phyloP scores from a whole-genome alignment of 2,113 vertebrate species.

The Nycticebus coucang region DNA sequence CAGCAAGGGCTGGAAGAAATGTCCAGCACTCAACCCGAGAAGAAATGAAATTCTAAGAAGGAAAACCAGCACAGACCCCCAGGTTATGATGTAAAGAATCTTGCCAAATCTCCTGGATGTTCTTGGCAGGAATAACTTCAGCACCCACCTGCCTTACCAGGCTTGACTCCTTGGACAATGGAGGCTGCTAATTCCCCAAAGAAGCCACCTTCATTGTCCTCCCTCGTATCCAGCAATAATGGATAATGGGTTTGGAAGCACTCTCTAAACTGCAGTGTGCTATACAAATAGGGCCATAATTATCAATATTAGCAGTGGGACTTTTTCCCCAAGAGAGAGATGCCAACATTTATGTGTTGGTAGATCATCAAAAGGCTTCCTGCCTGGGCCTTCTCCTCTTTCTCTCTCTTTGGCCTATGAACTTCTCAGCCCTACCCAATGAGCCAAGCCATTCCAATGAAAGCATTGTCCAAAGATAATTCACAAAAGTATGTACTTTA shows the following conservation, averaged over 20 bases:
- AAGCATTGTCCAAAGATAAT: no score
- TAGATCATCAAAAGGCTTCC: constrained; percentile 16
- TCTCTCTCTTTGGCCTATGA: background rate
- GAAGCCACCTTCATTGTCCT: background rate
- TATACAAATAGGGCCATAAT: constrained; percentile 42
- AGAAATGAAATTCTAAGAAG: background rate
- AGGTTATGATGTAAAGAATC: background rate
- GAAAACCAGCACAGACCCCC: background rate
- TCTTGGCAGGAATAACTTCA: background rate
- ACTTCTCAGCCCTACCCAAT: background rate
- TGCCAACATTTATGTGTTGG: background rate
- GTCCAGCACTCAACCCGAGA: background rate
- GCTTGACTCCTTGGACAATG: background rate
- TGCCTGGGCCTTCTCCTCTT: background rate
- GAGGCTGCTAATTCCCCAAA: background rate
- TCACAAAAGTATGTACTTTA: no score
- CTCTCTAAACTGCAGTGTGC: background rate
- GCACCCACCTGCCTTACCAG: background rate
- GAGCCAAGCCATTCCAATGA: background rate
- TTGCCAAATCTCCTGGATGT: background rate
- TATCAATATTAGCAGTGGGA: background rate
- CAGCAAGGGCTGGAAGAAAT: background rate
- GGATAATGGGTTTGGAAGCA: constrained; percentile 54
- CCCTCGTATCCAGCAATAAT: background rate
- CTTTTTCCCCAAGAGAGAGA: constrained; percentile 1